These are phyloP conservation scores for Andrena marginata DNA, from an alignment of 2,888 invertebrate genomes.

Conservation along the genomic window DNA sequence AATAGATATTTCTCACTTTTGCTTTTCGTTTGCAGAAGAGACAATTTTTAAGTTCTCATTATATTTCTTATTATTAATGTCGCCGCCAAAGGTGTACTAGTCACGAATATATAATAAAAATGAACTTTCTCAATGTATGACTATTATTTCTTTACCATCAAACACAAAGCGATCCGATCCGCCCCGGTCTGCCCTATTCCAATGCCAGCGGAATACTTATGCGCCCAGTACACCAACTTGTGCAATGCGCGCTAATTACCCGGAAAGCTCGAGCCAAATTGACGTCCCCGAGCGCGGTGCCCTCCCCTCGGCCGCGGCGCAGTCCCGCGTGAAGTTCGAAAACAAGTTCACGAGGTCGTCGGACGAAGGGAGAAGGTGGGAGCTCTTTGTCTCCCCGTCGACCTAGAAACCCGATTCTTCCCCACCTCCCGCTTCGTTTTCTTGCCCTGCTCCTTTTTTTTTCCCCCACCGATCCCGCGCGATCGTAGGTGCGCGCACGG, in stretches of 20 bases:
- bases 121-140: too few relatives aligned
- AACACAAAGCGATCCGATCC: too few relatives aligned
- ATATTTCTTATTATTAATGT: too few relatives aligned
- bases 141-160: too few relatives aligned
- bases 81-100: too few relatives aligned
- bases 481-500: slow-evolving; percentile 50
- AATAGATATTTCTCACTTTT: too few relatives aligned
- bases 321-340: not conserved
- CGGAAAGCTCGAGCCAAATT: not conserved
- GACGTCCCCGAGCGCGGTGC: not conserved
- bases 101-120: too few relatives aligned
- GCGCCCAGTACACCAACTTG: too few relatives aligned
- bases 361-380: slow-evolving; percentile 19
- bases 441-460: not conserved
- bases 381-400: slow-evolving; percentile 68
- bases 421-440: slow-evolving; percentile 28
- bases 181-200: too few relatives aligned
- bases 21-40: too few relatives aligned
- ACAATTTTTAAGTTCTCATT: too few relatives aligned
- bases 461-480: slow-evolving; percentile 14
- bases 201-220: too few relatives aligned
- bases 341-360: slow-evolving; percentile 33
- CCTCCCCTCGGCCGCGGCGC: not conserved
- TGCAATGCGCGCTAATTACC: not conserved
- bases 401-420: slow-evolving; percentile 80